Percentiles rank a stretch among this genome's conserved stretches.
Conservation (phyloP, 1,140 invertebrate species). For the Heterodera carotae region DNA sequence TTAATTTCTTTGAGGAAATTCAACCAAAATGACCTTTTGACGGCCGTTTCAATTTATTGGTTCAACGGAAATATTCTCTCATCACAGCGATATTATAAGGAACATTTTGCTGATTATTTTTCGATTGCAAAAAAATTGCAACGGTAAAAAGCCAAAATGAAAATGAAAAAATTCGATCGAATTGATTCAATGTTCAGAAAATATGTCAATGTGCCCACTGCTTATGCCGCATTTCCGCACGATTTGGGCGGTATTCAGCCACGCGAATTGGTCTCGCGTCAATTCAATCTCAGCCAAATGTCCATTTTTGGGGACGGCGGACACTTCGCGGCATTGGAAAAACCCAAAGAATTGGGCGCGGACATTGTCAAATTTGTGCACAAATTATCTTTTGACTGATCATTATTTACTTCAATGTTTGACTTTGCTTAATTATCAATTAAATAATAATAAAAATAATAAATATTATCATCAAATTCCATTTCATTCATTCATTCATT, state of each 20-base stretch:
- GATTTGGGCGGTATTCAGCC: slow-evolving; percentile 38
- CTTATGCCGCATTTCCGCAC: slow-evolving; percentile 44
- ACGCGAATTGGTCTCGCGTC: slow-evolving; percentile 25
- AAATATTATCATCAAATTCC: no score
- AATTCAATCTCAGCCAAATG: slow-evolving; percentile 45
- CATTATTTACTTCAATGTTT: not conserved
- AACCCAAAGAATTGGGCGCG: slow-evolving; percentile 40
- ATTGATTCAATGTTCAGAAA: slow-evolving; percentile 4
- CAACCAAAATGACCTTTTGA: slow-evolving; percentile 77
- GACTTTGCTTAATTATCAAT: not conserved
- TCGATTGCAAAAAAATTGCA: not conserved
- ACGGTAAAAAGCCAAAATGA: not conserved
- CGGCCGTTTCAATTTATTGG: slow-evolving; percentile 88
- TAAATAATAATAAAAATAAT: not conserved
- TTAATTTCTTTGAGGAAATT: slow-evolving; percentile 69
- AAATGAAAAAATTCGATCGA: not conserved
- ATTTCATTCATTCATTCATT: not conserved
- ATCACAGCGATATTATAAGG: slow-evolving; percentile 47
- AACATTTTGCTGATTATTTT: slow-evolving; percentile 25
- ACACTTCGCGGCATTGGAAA: slow-evolving; percentile 51
- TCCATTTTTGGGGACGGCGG: slow-evolving; percentile 46
- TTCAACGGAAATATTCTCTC: slow-evolving; percentile 54
- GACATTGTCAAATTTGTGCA: slow-evolving; percentile 46
- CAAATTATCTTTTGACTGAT: slow-evolving; percentile 17
- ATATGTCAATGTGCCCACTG: slow-evolving; percentile 48